Evolutionary conservation across 2,113 vertebrate species (phyloP), one percentile per base, ranked within the genome.

Genomic region (Erpornis zantholeuca): DNA sequence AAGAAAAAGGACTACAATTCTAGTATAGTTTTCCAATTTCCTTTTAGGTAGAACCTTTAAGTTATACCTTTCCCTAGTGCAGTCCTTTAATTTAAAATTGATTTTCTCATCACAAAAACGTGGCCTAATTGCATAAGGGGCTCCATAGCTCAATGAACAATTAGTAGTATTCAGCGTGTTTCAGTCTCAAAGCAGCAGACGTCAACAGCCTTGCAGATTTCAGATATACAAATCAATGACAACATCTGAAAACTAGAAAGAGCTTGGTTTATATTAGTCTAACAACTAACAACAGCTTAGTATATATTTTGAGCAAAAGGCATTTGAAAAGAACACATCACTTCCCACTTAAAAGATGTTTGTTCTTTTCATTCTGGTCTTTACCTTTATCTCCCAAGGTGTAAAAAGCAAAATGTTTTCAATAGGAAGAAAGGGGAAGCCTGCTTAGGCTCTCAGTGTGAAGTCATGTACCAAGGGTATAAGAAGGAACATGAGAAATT

Each of bases 71-170:
- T 95, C 56, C 76, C 78, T 87, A 68, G 66, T n/a, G 50, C 63
- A 82, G 68, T 71, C 59, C 44, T 96, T 97, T 95, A 94, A 97
- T 95, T 87, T 81, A 91, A 91, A 93, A 86, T 95, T 95, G 19
- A 97, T 97, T 97, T 87, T 75, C 53, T 93, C 85, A 91, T 88
- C n/a, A 88, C 78, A 94, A 78, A 97, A 72, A 85, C 54, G 45
- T 78, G 40, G 77, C 70, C 82, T 94, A 68, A 87, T 95, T 95
- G 76, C 63, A 95, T 65, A 95, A 94, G 90, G 92, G 45, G 15
- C 53, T 88, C 89, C 61, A 85, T 49, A 33, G 54, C 29, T 38
- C 82, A 73, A 69, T 85, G 44, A 96, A 84, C 84, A 90, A 94
- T 87, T 81, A 91, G 83, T 90, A 38, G 45, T 36, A 70, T 60